Evolutionary conservation across 2,113 vertebrate species (phyloP).

Genomic region (Ploceus nigricollis): DNA sequence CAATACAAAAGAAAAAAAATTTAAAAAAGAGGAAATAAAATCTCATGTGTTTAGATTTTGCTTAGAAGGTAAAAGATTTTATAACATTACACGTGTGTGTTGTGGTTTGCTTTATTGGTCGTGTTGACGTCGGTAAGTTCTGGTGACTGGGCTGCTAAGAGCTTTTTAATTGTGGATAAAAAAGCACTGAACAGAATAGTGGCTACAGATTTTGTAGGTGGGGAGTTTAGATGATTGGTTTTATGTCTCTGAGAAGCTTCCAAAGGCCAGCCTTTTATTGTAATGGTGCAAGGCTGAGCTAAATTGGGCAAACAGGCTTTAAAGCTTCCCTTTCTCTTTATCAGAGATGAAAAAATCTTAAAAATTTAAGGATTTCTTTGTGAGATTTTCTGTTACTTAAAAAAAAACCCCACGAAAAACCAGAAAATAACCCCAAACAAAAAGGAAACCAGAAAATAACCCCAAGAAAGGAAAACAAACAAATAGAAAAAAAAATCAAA

Average conservation of each 20-base stretch:
- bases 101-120: not conserved
- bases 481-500: not conserved
- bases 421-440: not conserved
- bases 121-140: fast-evolving
- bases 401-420: not conserved
- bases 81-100: not conserved
- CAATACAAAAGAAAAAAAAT: not conserved
- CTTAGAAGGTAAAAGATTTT: not conserved
- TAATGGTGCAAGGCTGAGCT: not conserved
- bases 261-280: not conserved
- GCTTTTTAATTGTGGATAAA: not conserved
- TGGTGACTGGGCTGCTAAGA: not conserved
- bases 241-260: not conserved
- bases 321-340: not conserved
- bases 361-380: not conserved
- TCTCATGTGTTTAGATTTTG: not conserved
- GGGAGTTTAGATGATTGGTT: not conserved
- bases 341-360: not conserved
- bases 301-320: not conserved
- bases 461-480: not conserved
- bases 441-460: no score
- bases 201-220: not conserved
- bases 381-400: not conserved
- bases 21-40: not conserved
- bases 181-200: not conserved